Evolutionary conservation across 2,113 vertebrate species (phyloP).

Genomic region (Melanostigma gelatinosum): DNA sequence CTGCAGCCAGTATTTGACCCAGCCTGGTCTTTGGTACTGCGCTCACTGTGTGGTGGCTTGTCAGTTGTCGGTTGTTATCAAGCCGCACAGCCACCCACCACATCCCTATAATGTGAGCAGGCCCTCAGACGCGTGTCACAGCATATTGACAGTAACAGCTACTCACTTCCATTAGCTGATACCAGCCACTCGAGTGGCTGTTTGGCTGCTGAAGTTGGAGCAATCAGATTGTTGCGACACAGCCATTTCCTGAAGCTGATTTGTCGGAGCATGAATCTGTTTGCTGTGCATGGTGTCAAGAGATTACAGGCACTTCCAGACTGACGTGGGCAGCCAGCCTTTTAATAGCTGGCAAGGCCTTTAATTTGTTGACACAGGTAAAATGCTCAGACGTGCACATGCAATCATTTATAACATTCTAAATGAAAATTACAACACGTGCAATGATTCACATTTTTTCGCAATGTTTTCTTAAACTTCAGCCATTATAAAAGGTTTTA

Average conservation of each 20-base stretch:
- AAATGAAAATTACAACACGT: background rate
- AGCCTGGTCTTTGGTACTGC: slow-evolving; percentile 35
- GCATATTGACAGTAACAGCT: slow-evolving; percentile 70
- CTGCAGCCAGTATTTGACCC: slow-evolving; percentile 43
- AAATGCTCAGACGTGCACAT: slow-evolving; percentile 30
- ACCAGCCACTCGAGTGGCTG: slow-evolving; percentile 64
- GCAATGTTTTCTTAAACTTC: too few relatives aligned
- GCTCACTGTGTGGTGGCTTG: slow-evolving; percentile 24
- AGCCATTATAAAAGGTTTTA: background rate
- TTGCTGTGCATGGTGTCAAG: slow-evolving; percentile 47
- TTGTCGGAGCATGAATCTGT: slow-evolving; percentile 59
- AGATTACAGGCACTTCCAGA: slow-evolving; percentile 56
- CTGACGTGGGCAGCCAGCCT: slow-evolving; percentile 56
- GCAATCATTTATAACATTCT: background rate
- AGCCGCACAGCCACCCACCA: slow-evolving; percentile 58
- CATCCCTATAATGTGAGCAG: slow-evolving; percentile 50
- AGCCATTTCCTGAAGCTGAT: slow-evolving; percentile 64
- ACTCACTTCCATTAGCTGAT: slow-evolving; percentile 77
- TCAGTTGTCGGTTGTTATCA: slow-evolving; percentile 60
- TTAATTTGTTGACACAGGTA: slow-evolving; percentile 62
- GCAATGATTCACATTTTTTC: background rate
- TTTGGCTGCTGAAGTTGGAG: slow-evolving; percentile 52
- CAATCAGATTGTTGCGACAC: slow-evolving; percentile 69
- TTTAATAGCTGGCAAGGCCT: slow-evolving; percentile 57
- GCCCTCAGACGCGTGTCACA: slow-evolving; percentile 57